Percentiles rank a stretch among this genome's conserved stretches.
These are phyloP conservation scores for Celastrina argiolus DNA, from an alignment of 2,888 invertebrate species.

Conservation along the genomic window DNA sequence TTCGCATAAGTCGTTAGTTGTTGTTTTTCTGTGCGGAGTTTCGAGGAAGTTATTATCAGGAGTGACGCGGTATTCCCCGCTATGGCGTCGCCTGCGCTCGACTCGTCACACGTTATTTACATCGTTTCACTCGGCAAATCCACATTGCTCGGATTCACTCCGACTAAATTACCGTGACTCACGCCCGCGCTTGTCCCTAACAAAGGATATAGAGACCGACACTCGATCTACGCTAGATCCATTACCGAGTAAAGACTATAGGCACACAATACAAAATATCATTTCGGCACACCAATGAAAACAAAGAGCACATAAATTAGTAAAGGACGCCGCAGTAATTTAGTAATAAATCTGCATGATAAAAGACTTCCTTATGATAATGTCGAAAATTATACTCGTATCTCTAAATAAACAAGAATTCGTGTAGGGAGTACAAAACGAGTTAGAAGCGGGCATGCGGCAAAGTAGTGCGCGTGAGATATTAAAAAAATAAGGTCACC, in stretches of 20 bases:
- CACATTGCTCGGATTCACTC: constrained; percentile 47
- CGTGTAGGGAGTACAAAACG: not conserved
- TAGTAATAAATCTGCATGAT: not conserved
- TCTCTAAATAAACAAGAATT: constrained; percentile 3
- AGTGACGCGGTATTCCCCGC: constrained; percentile 62
- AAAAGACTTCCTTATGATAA: constrained; percentile 1
- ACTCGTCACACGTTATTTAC: constrained; percentile 47
- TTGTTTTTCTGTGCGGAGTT: constrained; percentile 27
- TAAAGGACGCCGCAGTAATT: not conserved
- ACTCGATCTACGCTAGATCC: not conserved
- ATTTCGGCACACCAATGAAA: not conserved
- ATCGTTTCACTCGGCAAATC: constrained; percentile 44
- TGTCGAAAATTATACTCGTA: not conserved
- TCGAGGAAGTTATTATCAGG: constrained; percentile 43
- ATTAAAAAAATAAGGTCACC: constrained; percentile 67
- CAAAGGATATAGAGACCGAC: constrained; percentile 21
- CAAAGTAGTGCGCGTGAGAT: constrained; percentile 16
- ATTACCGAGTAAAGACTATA: not conserved
- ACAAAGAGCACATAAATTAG: not conserved
- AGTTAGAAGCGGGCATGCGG: constrained; percentile 1
- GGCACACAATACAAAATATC: not conserved
- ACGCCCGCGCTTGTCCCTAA: constrained; percentile 33
- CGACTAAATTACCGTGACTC: constrained; percentile 53
- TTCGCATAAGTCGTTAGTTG: constrained; percentile 13
- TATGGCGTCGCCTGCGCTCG: constrained; percentile 38